Conservation (phyloP, 2,888 invertebrate genomes). For the Dascillus cervinus region DNA sequence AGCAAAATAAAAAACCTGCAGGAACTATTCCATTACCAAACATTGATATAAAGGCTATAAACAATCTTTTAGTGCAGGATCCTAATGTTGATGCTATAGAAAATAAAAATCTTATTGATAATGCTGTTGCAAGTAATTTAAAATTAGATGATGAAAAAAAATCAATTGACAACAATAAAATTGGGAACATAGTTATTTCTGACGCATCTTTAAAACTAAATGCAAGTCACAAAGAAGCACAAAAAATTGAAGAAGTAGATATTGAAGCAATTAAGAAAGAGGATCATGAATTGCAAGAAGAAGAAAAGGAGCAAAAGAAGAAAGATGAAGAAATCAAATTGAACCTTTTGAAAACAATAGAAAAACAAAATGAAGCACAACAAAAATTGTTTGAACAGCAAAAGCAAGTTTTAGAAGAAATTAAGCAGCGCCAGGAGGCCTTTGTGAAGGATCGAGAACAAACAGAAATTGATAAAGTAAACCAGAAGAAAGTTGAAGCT, state of each 20-base stretch:
- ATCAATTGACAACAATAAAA: not conserved
- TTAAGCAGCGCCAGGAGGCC: slow-evolving; percentile 45
- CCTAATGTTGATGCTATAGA: not conserved
- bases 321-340: slow-evolving; percentile 34
- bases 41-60: no score
- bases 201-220: no score
- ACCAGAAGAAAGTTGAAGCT: slow-evolving; percentile 30
- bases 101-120: not conserved
- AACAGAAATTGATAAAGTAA: slow-evolving; percentile 13
- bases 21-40: not conserved
- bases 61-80: not conserved
- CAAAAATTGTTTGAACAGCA: slow-evolving; percentile 61
- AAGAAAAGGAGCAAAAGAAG: slow-evolving; percentile 32
- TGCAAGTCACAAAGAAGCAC: slow-evolving; percentile 23
- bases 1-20: not conserved
- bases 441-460: slow-evolving; percentile 35
- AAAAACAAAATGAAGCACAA: slow-evolving; percentile 61
- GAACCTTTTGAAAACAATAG: slow-evolving; percentile 54
- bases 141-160: not conserved
- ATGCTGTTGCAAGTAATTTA: no score
- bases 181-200: not conserved
- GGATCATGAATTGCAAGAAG: slow-evolving; percentile 40
- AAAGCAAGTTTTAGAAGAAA: slow-evolving; percentile 53
- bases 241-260: slow-evolving; percentile 44
- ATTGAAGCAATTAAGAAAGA: slow-evolving; percentile 41